Base-by-base conservation (phyloP, 2,888 invertebrate species). In the Trichogramma evanescens region DNA sequence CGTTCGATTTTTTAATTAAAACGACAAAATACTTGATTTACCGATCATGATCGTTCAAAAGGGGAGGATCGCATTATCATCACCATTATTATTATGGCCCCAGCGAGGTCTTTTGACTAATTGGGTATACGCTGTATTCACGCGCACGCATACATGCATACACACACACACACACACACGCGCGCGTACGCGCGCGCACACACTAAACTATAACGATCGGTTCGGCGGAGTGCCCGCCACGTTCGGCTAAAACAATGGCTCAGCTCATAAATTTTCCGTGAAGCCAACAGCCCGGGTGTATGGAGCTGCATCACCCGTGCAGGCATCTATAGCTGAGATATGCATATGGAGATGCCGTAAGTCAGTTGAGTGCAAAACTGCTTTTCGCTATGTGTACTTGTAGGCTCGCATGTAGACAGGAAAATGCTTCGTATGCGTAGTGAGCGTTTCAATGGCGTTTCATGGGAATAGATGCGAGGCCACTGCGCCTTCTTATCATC, bases 1-100 rank as follows among this genome's bases (percentile, higher is more conserved):
- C 10, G 43, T 53, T 54, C 42, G 39, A 51, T 55, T 61, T 63
- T 61, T 61, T 63, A 61, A 63, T 63, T 61, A 61, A 63, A 63
- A 59, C 61, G 61, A 59, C 61, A 61, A 61, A 57, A 59, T 44
- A 42, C 61, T 63, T 53, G 63, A 63, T 63, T 58, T 51, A 44
- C 50, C 58, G 62, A 59, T 56, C 56, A 59, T 56, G 50, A 54
- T 56, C 56, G 41, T 13, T 4, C 39, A 42, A 41, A 26, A 26
- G 26, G 26, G 26, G 26, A 26, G 26, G 26, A 26, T 26, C 26
- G 58, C 50, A 58, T 62, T 56, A 56, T 62, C 58, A 51, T 49
- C 51, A 50, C 50, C 39, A 45, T 53, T 38, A 9, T 9, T 40
- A 39, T 6, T 48, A 48, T 7, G 4, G 10, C 5, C 26, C 5